These are phyloP conservation scores for Monoplex corrugatus DNA, from an alignment of 2,888 invertebrate species.

Conservation along the genomic window DNA sequence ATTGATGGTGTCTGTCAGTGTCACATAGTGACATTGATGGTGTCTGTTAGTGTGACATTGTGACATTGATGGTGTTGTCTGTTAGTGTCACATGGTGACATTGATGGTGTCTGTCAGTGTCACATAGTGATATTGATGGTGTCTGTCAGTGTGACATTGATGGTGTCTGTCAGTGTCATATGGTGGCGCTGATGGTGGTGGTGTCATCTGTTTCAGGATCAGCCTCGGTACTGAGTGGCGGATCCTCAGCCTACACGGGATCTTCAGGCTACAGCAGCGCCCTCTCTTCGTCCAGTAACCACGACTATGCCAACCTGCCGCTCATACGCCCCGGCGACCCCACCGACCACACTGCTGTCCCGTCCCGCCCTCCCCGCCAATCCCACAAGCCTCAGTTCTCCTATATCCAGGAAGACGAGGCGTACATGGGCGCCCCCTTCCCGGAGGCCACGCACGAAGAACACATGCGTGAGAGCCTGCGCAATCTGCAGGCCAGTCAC, in stretches of 20 bases:
- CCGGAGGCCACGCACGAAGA: conserved; percentile 42
- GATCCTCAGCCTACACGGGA: conserved; percentile 35
- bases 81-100: no score
- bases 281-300: not conserved
- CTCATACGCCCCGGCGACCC: not conserved
- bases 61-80: no score
- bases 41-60: no score
- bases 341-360: not conserved
- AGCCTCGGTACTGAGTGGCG: conserved; percentile 10
- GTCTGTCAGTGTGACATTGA: no score
- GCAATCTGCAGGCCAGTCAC: not conserved
- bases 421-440: not conserved
- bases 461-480: conserved; percentile 43
- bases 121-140: no score
- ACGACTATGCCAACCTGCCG: conserved; percentile 31
- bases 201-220: conserved; percentile 4
- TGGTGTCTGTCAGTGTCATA: no score
- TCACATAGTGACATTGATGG: no score
- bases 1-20: no score
- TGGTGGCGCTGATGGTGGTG: no score
- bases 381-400: not conserved
- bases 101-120: no score
- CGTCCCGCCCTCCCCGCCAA: not conserved
- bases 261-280: conserved; percentile 41
- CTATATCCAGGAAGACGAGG: conserved; percentile 35